Percentiles rank a stretch among this genome's conserved stretches.
phyloP scores from a whole-genome alignment of 1,140 invertebrate species.

The Matsumurasca onukii region DNA sequence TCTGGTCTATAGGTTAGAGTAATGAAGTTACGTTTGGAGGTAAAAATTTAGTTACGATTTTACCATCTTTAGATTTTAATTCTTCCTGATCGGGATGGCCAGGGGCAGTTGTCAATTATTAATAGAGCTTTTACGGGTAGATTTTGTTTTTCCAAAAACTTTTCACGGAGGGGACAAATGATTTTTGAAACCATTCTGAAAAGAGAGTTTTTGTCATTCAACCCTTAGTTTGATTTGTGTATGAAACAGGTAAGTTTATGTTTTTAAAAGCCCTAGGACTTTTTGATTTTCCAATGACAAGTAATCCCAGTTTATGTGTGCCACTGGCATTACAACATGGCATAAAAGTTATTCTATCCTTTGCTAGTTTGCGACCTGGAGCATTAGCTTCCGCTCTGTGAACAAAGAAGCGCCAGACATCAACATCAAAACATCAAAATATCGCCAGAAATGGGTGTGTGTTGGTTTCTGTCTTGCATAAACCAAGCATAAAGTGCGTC shows the following conservation, averaged over 20 bases:
- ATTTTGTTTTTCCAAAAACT: slow-evolving; percentile 40
- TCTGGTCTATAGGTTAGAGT: too few relatives aligned
- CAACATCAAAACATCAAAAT: not conserved
- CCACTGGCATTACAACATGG: slow-evolving; percentile 47
- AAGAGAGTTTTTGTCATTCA: slow-evolving; percentile 42
- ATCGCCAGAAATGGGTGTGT: slow-evolving; percentile 15
- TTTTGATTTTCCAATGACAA: slow-evolving; percentile 45
- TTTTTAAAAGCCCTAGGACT: slow-evolving; percentile 44
- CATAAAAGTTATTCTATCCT: slow-evolving; percentile 47
- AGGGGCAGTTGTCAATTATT: not conserved
- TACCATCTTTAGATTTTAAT: not conserved
- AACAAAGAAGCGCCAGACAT: slow-evolving; percentile 41
- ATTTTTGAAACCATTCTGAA: slow-evolving; percentile 46
- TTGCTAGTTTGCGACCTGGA: slow-evolving; percentile 43
- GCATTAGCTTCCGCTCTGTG: slow-evolving; percentile 37
- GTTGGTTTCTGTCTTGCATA: slow-evolving; percentile 15
- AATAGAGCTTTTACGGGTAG: slow-evolving; percentile 40
- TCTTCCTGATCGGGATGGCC: not conserved
- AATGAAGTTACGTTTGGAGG: not conserved
- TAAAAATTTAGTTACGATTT: too few relatives aligned
- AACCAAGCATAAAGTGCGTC: slow-evolving; percentile 13
- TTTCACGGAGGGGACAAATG: slow-evolving; percentile 46
- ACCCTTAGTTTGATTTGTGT: slow-evolving; percentile 42
- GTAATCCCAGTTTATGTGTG: slow-evolving; percentile 45
- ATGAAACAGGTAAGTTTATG: slow-evolving; percentile 40